Conservation (phyloP, 1,140 invertebrate species). For the Drosophila paulistorum region DNA sequence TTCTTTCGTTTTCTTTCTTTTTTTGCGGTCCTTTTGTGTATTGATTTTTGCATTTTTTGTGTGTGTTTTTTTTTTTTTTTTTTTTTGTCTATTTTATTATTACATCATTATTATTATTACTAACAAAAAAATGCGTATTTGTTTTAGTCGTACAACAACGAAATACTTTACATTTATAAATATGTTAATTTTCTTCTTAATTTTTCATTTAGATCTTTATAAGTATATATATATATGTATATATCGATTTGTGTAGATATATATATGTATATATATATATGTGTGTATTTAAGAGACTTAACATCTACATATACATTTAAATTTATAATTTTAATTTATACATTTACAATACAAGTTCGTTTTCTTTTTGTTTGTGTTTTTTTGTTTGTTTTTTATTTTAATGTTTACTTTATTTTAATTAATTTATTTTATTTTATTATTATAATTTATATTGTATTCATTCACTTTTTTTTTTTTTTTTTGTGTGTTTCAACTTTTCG, state of each 20-base stretch:
- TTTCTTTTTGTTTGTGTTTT: constrained; percentile 1
- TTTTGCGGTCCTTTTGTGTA: constrained; percentile 28
- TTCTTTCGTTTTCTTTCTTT: constrained; percentile 8
- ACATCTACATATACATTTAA: constrained; percentile 49
- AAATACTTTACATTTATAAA: constrained; percentile 77
- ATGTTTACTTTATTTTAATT: constrained; percentile 13
- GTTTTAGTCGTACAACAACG: constrained; percentile 69
- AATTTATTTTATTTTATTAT: constrained; percentile 9
- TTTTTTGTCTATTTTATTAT: constrained; percentile 42
- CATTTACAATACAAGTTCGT: constrained; percentile 46
- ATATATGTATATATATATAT: constrained; percentile 9
- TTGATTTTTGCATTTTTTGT: not conserved
- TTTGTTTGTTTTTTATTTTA: constrained; percentile 29
- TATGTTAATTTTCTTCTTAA: constrained; percentile 49
- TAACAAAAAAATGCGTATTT: constrained; percentile 75
- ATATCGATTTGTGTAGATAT: constrained; percentile 23
- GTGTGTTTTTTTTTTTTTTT: constrained; percentile 31
- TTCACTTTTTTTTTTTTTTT: constrained; percentile 31
- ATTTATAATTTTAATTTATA: constrained; percentile 67
- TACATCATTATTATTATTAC: constrained; percentile 38
- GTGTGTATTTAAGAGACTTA: constrained; percentile 30
- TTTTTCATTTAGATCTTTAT: constrained; percentile 32
- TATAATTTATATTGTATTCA: constrained; percentile 23
- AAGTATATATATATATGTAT: constrained; percentile 36
- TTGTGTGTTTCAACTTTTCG: constrained; percentile 15